Conservation (phyloP, 2,113 vertebrate species). For the Climacteris rufus region DNA sequence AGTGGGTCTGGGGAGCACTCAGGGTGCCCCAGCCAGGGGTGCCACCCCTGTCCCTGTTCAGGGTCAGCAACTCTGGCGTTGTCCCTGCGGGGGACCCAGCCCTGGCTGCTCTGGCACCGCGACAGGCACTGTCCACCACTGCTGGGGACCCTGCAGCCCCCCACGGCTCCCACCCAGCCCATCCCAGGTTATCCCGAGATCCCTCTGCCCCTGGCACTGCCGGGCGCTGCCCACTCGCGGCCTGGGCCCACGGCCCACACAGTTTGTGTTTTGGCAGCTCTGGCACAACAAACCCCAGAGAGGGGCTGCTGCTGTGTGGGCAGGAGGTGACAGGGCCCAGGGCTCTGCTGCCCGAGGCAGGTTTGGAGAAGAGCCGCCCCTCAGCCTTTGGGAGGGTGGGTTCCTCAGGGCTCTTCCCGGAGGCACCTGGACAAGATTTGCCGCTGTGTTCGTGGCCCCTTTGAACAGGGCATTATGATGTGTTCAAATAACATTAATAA, state of each 20-base stretch:
- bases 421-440: background rate
- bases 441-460: background rate
- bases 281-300: rapidly evolving
- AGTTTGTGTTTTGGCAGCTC: background rate
- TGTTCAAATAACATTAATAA: background rate
- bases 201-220: constrained; percentile 24
- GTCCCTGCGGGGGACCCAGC: constrained; percentile 10
- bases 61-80: background rate
- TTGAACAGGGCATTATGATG: background rate
- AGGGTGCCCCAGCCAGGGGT: rapidly evolving
- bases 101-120: constrained; percentile 54
- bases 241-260: background rate
- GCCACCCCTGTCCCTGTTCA: background rate
- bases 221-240: constrained; percentile 28
- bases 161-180: constrained; percentile 45
- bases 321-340: background rate
- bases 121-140: constrained; percentile 54
- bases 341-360: background rate
- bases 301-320: rapidly evolving
- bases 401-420: background rate
- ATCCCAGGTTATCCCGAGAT: constrained; percentile 40
- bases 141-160: constrained; percentile 53
- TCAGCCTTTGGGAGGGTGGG: rapidly evolving
- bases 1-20: rapidly evolving
- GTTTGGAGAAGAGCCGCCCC: background rate